A percentile compares a stretch with the other conserved stretches of the same genome.
phyloP scores from a whole-genome alignment of 2,113 vertebrate genomes.

The Nannobrachium achirus region DNA sequence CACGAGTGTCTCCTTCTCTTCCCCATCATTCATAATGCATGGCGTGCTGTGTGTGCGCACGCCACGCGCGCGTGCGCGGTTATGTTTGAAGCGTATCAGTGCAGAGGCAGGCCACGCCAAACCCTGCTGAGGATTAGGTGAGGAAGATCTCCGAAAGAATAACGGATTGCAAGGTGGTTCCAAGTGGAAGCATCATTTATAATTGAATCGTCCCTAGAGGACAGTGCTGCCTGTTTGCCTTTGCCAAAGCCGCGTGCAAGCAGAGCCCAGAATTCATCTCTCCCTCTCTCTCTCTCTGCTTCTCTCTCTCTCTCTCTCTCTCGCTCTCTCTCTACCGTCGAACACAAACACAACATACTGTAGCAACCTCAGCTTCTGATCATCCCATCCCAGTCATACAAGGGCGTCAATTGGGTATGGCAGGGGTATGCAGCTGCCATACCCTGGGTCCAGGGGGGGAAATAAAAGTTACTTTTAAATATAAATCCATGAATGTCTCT shows the following conservation, averaged over 20 bases:
- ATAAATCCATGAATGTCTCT: too few species aligned
- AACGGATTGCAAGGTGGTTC: constrained; percentile 74
- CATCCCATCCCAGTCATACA: constrained; percentile 30
- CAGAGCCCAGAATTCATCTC: constrained; percentile 46
- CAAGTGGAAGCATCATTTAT: constrained; percentile 77
- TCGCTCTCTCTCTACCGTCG: constrained; percentile 12
- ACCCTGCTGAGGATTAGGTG: constrained; percentile 71
- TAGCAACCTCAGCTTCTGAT: constrained; percentile 56
- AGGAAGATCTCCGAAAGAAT: constrained; percentile 73
- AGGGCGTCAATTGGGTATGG: too few species aligned
- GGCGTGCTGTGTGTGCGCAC: constrained; percentile 23
- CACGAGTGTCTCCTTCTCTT: constrained; percentile 60
- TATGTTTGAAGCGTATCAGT: constrained; percentile 58
- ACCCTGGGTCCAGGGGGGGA: too few species aligned
- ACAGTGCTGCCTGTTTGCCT: constrained; percentile 64
- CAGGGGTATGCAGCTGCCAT: too few species aligned
- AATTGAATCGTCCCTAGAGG: constrained; percentile 78
- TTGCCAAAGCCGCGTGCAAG: constrained; percentile 56
- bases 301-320: background rate
- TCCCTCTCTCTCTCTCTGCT: background rate
- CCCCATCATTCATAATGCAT: constrained; percentile 73
- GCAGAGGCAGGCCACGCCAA: constrained; percentile 59
- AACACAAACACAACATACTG: constrained; percentile 44
- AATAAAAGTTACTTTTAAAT: too few species aligned
- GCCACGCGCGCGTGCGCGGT: background rate